Evolutionary conservation across 1,140 invertebrate species (phyloP), one percentile per base, ranked within the genome.

Genomic region (Drosophila nebulosa): DNA sequence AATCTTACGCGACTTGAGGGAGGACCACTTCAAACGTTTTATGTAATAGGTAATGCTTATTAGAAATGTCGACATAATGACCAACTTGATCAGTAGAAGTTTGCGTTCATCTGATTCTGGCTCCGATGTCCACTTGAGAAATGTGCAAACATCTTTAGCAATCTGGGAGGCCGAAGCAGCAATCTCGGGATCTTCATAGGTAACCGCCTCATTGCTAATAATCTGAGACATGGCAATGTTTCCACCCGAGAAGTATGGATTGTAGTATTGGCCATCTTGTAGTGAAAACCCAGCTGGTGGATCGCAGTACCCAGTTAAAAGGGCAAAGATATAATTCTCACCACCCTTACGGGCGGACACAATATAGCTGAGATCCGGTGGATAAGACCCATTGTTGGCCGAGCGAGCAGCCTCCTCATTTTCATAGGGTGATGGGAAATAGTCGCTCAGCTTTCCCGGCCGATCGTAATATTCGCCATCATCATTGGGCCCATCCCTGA

Each of bases 201-300:
- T 96, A 21, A 97, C 75, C 67, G 93, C 92, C 81, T 95, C 95
- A 64, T 94, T 93, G 67, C 92, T 93, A 10, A 93, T 78, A 5
- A 94, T 95, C 92, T 99, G 97, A 2, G 97, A 98, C 99, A 99
- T 99, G 72, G 96, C 95, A 92, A 99, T 98, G 70, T 97, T 97
- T 52, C 98, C 98, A 36, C 98, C 98, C 1, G 96, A 94, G 94
- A 99, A 99, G 92, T 99, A 99, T 0, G 99, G 98, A 93, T 99
- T 99, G 92, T 96, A 99, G 92, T 98, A 95, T 90, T 98, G 97
- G 6, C 97, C 98, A 50, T 99, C 98, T 53, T 95, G 93, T 0
- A 99, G 69, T 9, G 92, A 61, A 2, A 99, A 90, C 32, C 99
- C 99, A 65, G 98, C 98, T 32, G 99, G 99, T 22, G 98, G 92